phyloP scores from a whole-genome alignment of 2,888 invertebrate genomes.

The Drosophila demipolita region DNA sequence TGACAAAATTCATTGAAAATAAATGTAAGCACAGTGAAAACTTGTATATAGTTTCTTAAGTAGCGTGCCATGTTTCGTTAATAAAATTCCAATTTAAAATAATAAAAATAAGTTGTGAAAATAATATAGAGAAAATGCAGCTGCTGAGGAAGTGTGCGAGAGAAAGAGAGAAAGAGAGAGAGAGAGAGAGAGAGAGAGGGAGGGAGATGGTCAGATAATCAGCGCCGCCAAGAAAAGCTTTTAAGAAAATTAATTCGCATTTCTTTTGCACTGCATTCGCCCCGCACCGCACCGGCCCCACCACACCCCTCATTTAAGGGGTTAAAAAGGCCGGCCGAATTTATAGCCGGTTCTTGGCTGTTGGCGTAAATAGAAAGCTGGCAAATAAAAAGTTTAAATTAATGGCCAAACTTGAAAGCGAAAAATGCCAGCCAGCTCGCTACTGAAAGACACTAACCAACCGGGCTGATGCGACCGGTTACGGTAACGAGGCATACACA shows the following conservation, averaged over 20 bases:
- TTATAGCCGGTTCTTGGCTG: constrained; percentile 63
- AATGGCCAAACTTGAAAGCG: constrained; percentile 76
- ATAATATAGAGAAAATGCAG: not conserved
- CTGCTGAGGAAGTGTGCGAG: not conserved
- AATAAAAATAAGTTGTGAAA: constrained; percentile 8
- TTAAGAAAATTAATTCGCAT: constrained; percentile 78
- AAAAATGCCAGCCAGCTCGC: constrained; percentile 42
- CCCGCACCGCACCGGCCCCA: not conserved
- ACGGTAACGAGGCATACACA: constrained; percentile 17
- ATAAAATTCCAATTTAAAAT: constrained; percentile 70
- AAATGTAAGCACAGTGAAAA: constrained; percentile 63
- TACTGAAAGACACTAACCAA: constrained; percentile 26
- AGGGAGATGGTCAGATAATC: constrained; percentile 64
- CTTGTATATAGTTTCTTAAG: constrained; percentile 64
- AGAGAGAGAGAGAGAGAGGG: not conserved
- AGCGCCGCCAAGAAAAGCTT: constrained; percentile 78
- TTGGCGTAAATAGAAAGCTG: constrained; percentile 62
- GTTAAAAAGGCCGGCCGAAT: constrained; percentile 56
- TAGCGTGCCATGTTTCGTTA: constrained; percentile 74
- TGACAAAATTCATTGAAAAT: constrained; percentile 72
- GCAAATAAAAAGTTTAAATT: constrained; percentile 74
- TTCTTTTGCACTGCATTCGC: constrained; percentile 51
- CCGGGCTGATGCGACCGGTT: constrained; percentile 28
- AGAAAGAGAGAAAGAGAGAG: not conserved
- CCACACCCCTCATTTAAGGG: constrained; percentile 29